Base-by-base conservation (phyloP, 2,888 invertebrate genomes). In the Patella ulyssiponensis region DNA sequence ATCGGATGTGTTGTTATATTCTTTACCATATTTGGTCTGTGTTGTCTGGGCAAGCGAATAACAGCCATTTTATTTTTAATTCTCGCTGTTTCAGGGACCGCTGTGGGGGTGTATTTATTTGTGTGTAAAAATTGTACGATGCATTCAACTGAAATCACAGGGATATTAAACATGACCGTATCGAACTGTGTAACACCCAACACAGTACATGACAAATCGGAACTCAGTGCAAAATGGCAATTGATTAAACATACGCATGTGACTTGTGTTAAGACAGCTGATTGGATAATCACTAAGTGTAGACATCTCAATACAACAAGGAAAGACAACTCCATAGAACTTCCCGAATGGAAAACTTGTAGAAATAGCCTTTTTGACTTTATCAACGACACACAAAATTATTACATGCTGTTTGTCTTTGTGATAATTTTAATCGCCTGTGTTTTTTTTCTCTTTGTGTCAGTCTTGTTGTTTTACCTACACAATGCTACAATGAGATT, bases 251-350 rank as follows among this genome's bases (percentile, higher is more conserved):
- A 9, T 44, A 64, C 14, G 20, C 64, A 64, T 64, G 64, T 64
- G 64, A 64, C 23, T 23, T 64, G 64, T 64, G 64, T 64, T 23
- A 64, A 64, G 23, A 64, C 64, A 0, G 64, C 64, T 64, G 64
- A 64, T 64, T 64, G 64, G 64, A 64, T 64, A 64, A 64, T 64
- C 2, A 64, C 20, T 23, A 64, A 64, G 14, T 64, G 64, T 64
- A 23, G 20, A 14, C 20, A 64, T 64, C 44, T 44, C 9, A 7
- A 44, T 44, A 44, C 44, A 44, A 44, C 44, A 44, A 44, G 9
- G 9, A 44, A 44, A 44, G 7, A 44, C 44, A 44, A 9, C 44
- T 44, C 44, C 44, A 9, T 44, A 44, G 44, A 7, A 44, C 44
- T 44, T 44, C 44, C 44, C 1, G 44, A 44, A 44, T 44, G 44